Base-by-base conservation (phyloP, 2,113 vertebrate genomes). In the Atlantisia rogersi region DNA sequence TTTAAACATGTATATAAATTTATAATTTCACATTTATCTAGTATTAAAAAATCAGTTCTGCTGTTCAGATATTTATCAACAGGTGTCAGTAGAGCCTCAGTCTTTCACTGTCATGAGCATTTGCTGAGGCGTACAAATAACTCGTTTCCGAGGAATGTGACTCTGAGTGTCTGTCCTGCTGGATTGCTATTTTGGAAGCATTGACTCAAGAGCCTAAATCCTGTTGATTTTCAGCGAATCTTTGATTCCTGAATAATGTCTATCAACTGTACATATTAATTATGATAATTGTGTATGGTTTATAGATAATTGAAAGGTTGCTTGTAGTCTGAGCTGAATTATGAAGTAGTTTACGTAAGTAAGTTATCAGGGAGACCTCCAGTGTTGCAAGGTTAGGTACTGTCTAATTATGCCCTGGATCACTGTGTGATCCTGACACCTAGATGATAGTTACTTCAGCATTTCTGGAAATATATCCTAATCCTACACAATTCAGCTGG, bases 61-160 rank as follows among this genome's bases (percentile, higher is more conserved):
- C 91, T 94, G 42, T 97, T 94, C 85, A 88, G 70, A 59, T 6
- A 22, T 68, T 42, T 94, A 93, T 94, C 98, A 95, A 96, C 80
- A 98, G 98, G 82, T 97, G 98, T 98, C 98, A 98, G 98, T 94
- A 98, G 96, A 98, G 82, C 58, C 79, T 94, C 84, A 97, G 42
- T 52, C 92, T 97, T 71, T 69, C 55, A 46, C 44, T 68, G 2
- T 4, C 1, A 7, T 9, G 62, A 46, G 16, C 4, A 0, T 48
- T 26, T 58, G 58, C 56, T 70, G 79, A 62, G 31, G 7, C 59
- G n/a, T 32, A 46, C 65, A 24, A 80, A n/a, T 70, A 86, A 20
- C 39, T 78, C 7, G 20, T 77, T 87, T 73, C 6, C 1, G n/a
- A 82, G 21, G 50, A 82, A 67, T 60, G 60, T 52, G 56, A 40